Evolutionary conservation across 2,797 vertebrate genomes (phyloP).

Genomic region (Sarcoramphus papa): DNA sequence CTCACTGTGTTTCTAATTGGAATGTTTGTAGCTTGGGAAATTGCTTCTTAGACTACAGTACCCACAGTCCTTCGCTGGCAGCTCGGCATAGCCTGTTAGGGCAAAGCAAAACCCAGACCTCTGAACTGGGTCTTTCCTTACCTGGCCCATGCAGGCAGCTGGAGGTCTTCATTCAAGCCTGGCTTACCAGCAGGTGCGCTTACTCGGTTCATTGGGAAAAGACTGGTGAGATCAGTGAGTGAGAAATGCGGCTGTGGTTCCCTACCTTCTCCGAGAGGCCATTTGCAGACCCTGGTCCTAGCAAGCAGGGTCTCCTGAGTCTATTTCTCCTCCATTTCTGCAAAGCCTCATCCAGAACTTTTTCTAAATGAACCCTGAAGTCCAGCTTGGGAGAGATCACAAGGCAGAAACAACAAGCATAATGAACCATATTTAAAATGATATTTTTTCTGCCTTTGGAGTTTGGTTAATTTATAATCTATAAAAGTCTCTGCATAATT

Average conservation of each 20-base stretch:
- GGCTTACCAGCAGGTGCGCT: background rate
- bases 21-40: constrained; percentile 52
- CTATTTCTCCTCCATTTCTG: background rate
- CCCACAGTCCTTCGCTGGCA: constrained; percentile 40
- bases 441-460: constrained; percentile 48
- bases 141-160: background rate
- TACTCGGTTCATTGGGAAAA: background rate
- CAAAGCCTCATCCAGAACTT: background rate
- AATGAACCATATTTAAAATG: constrained; percentile 63
- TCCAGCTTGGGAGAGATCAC: constrained; percentile 31
- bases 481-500: constrained; percentile 63
- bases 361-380: constrained; percentile 4
- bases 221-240: background rate
- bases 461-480: constrained; percentile 58
- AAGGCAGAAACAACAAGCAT: constrained; percentile 62
- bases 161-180: background rate
- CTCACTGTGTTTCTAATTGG: constrained; percentile 59
- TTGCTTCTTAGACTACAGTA: constrained; percentile 55
- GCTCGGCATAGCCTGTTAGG: background rate
- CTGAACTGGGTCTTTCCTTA: background rate
- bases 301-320: background rate
- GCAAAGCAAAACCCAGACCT: background rate
- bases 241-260: background rate
- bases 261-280: background rate
- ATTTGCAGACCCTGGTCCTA: background rate